These are phyloP conservation scores for Diploptera punctata DNA, from an alignment of 2,888 invertebrate species.

Conservation along the genomic window DNA sequence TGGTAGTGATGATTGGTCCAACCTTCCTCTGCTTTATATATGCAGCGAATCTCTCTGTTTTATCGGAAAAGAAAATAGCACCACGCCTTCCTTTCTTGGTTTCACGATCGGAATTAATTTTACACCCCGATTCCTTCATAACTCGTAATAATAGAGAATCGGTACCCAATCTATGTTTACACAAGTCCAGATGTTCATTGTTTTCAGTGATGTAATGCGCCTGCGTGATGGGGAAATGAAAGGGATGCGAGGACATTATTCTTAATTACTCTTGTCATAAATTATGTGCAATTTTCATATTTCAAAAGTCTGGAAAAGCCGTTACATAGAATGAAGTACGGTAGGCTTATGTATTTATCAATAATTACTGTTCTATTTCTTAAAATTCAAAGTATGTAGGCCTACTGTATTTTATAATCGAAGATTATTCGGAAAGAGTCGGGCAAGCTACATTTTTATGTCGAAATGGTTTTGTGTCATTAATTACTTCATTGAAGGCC, in stretches of 20 bases:
- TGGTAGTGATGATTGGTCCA: neutral
- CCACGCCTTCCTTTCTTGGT: conserved; percentile 1
- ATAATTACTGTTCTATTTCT: too few species aligned
- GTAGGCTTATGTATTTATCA: too few species aligned
- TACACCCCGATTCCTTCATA: neutral
- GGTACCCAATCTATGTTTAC: neutral
- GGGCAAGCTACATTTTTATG: too few species aligned
- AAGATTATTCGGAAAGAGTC: too few species aligned
- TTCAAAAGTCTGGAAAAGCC: too few species aligned
- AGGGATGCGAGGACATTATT: neutral
- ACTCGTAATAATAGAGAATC: neutral
- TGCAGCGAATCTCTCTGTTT: neutral
- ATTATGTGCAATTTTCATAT: too few species aligned
- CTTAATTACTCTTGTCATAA: too few species aligned
- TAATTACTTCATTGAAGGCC: too few species aligned
- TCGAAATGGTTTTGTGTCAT: too few species aligned
- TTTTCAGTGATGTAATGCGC: neutral
- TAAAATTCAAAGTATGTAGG: too few species aligned
- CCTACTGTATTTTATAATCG: too few species aligned
- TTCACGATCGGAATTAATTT: conserved; percentile 1
- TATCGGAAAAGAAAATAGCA: neutral
- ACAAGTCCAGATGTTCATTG: neutral
- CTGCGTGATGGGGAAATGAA: neutral
- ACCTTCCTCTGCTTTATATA: neutral
- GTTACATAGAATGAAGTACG: too few species aligned